Base-by-base conservation (phyloP, 2,797 vertebrate genomes). In the Ispidina picta region DNA sequence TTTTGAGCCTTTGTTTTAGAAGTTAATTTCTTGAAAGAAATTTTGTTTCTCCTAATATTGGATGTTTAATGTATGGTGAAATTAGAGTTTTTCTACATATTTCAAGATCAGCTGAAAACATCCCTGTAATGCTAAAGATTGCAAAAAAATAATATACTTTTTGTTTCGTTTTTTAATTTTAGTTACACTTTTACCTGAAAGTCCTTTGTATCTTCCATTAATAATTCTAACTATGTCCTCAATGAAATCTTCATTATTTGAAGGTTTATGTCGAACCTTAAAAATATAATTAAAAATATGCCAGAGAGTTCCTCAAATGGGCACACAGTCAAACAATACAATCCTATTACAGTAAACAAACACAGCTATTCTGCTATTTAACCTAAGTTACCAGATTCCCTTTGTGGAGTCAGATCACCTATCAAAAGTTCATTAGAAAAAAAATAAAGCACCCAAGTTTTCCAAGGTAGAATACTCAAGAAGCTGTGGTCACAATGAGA, bases 241-340 rank as follows among this genome's bases (percentile, higher is more conserved):
- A 22, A 98, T 98, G 70, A 98, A 98, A 68, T 96, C 96, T 28
- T 98, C 97, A 2, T 92, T 95, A 81, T 96, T 97, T 12, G 98
- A 96, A 56, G 98, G 97, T 96, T 99, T 99, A 41, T 98, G 93
- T 15, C 98, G 98, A 92, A 99, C 98, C 99, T 99, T 56, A 77
- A 91, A 89, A 52, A 87, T 9, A 74, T 4, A 90, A 84, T 8
- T 8, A 80, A 5, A 51, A 5, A 73, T 8, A 15, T 10, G 29
- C 21, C 25, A 73, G 25, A 64, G 23, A 75, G 35, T 54, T 74
- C 44, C 46, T 85, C 35, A 66, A 49, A 13, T 6, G 3, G 19
- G 33, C 29, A 84, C 5, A 15, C 12, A 54, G 52, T 28, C 28
- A 87, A 26, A 80, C 8, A 52, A 60, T 12, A 80, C 8, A 52